Evolutionary conservation across 2,113 vertebrate genomes (phyloP).

Genomic region (Varanus komodoensis): DNA sequence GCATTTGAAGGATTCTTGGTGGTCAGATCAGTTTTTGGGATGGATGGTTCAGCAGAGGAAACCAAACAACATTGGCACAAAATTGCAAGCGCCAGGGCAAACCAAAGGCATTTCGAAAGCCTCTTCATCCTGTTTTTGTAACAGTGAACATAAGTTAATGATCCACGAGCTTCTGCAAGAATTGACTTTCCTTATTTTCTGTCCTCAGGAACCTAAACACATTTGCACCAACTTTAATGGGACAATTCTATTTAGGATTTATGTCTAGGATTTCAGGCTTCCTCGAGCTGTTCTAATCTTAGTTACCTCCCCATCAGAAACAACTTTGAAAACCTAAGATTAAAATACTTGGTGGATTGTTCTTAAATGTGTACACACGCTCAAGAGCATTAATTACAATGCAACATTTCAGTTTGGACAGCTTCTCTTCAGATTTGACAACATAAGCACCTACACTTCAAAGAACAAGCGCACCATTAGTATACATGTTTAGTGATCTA

Average conservation of each 20-base stretch:
- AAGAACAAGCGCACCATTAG: neutral
- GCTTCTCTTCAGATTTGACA: neutral
- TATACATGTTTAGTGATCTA: neutral
- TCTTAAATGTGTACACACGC: neutral
- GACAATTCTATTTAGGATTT: neutral
- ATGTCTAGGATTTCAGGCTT: neutral
- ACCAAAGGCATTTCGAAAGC: conserved; percentile 1
- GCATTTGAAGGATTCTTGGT: neutral
- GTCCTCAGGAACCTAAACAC: neutral
- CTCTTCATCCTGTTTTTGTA: conserved; percentile 18
- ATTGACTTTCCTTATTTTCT: neutral
- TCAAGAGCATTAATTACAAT: too few relatives aligned
- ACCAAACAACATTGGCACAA: neutral
- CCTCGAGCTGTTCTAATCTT: neutral
- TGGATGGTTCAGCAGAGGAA: neutral
- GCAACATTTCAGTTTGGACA: neutral
- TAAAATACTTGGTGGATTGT: neutral
- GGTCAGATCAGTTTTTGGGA: rapidly evolving
- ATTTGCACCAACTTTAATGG: too few relatives aligned
- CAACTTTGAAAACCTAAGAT: neutral
- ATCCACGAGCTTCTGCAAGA: neutral
- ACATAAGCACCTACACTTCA: neutral
- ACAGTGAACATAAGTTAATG: neutral
- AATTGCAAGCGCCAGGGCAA: neutral
- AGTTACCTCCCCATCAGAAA: neutral